Base-by-base conservation (phyloP, 2,113 vertebrate genomes). In the Chinchilla lanigera region DNA sequence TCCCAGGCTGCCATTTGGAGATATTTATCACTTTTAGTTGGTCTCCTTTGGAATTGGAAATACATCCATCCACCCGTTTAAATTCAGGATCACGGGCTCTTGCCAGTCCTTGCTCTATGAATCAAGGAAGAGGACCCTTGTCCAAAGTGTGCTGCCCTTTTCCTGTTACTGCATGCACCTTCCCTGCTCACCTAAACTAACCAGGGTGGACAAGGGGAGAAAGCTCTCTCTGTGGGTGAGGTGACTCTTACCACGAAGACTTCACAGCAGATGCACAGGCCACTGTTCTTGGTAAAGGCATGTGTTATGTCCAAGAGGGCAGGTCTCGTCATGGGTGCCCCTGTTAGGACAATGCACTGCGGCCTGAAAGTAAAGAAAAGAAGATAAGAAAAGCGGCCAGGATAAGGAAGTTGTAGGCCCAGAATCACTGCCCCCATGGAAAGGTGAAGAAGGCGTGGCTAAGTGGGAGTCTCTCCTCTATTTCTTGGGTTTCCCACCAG, bases 221-320 rank as follows among this genome's bases (percentile, higher is more conserved):
- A 94, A 71, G 82, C 54, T 54, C 44, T 78, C 95, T 89, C 1
- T 3, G 22, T 41, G 41, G 94, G 71, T 90, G n/a, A 86, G 93
- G 69, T 1, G 3, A 11, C 44, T 86, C 99, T 99, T 99, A 99
- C 99, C 99, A 98, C 98, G 97, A 99, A 99, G 71, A 99, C 99
- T 98, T 99, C 99, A 85, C 99, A 99, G 93, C 99, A 99, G 89
- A 99, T 97, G 81, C 99, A 99, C 75, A 99, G 99, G 67, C 99
- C 99, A 0, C 99, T 99, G 98, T 99, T 99, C 98, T 99, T 99
- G 0, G 99, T 99, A 93, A 99, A 98, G 75, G 99, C 99, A 6
- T 99, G 99, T 5, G 99, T 99, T 93, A 99, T 98, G 97, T 99
- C 99, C 20, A 99, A 98, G 65, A 99, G 99, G 86, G 99, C 99